Evolutionary conservation across 2,888 invertebrate genomes (phyloP).

Genomic region (Pachycephus smyrnensis): DNA sequence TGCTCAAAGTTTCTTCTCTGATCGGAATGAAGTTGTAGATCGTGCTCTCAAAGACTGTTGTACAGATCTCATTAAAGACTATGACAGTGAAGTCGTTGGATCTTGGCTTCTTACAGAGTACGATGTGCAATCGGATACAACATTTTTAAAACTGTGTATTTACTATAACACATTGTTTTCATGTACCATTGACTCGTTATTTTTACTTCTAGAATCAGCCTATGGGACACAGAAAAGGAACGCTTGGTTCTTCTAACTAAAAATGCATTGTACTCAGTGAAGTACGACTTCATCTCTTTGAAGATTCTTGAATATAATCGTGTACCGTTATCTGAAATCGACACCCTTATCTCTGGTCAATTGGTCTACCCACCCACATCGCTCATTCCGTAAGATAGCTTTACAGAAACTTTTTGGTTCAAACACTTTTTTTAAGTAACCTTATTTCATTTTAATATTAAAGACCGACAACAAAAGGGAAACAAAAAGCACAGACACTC

Average conservation of each 20-base stretch:
- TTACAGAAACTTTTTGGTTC: neutral
- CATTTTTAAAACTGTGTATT: neutral
- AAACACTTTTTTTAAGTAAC: neutral
- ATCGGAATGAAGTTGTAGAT: constrained; percentile 80
- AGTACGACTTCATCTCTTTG: constrained; percentile 88
- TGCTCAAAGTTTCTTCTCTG: constrained; percentile 78
- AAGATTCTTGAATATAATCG: constrained; percentile 79
- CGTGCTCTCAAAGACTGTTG: constrained; percentile 80
- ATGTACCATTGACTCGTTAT: neutral
- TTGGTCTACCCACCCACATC: constrained; percentile 85
- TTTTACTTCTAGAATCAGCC: constrained; percentile 77
- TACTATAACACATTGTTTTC: neutral
- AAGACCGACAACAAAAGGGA: neutral
- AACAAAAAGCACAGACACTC: neutral
- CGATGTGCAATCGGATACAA: constrained; percentile 51
- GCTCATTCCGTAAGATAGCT: constrained; percentile 76
- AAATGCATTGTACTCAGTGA: constrained; percentile 79
- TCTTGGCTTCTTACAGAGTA: constrained; percentile 88
- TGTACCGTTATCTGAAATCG: constrained; percentile 76
- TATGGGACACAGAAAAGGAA: constrained; percentile 90
- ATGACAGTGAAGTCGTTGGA: constrained; percentile 79
- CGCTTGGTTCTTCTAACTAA: constrained; percentile 81
- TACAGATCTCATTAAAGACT: constrained; percentile 73
- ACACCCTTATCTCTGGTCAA: constrained; percentile 81
- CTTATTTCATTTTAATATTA: neutral